Conservation (phyloP, 2,888 invertebrate species). For the Amphimallon solstitiale region DNA sequence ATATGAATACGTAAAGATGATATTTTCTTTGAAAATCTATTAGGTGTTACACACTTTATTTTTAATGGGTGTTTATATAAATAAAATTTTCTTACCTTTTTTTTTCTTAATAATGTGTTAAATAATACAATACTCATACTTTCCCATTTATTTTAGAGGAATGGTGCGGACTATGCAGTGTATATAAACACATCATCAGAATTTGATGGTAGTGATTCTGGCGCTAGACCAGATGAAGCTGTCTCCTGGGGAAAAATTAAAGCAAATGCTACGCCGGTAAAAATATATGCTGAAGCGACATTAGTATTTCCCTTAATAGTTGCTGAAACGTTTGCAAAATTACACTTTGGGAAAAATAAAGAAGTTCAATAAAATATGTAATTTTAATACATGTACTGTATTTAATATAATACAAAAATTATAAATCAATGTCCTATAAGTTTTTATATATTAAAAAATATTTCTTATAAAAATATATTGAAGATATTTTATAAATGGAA, state of each 20-base stretch:
- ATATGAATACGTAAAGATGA: too few relatives aligned
- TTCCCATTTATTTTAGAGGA: conserved; percentile 74
- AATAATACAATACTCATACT: too few relatives aligned
- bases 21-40: too few relatives aligned
- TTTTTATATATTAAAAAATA: conserved; percentile 22
- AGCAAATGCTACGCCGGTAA: conserved; percentile 87
- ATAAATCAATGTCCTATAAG: conserved; percentile 6
- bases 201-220: conserved; percentile 98
- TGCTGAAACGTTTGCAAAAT: conserved; percentile 93
- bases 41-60: too few relatives aligned
- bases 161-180: conserved; percentile 96
- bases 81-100: conserved; percentile 6
- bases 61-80: not conserved
- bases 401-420: conserved; percentile 31
- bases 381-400: conserved; percentile 3
- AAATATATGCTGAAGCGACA: conserved; percentile 93
- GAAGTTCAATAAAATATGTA: conserved; percentile 3
- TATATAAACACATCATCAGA: conserved; percentile 96
- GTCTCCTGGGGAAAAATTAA: conserved; percentile 99
- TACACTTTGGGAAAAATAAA: conserved; percentile 58
- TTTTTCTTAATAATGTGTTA: not conserved
- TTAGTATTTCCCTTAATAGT: conserved; percentile 94
- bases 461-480: conserved; percentile 27
- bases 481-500: conserved; percentile 25
- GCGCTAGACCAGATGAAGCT: conserved; percentile 98